Evolutionary conservation across 2,888 invertebrate genomes (phyloP).

Genomic region (Odontocolon sp.): DNA sequence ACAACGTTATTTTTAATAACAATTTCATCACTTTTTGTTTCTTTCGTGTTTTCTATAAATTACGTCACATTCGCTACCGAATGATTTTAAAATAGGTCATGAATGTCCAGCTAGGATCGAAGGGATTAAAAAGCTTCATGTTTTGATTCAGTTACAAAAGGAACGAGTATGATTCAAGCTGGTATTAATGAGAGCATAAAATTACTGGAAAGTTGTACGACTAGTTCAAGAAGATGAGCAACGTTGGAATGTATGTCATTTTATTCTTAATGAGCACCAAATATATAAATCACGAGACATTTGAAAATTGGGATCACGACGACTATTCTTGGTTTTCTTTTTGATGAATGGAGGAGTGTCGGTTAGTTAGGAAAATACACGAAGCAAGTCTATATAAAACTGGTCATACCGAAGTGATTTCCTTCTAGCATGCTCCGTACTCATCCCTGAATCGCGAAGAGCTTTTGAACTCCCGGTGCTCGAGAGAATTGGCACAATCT

Average conservation of each 20-base stretch:
- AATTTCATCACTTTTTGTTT: no score
- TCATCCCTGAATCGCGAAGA: conserved; percentile 19
- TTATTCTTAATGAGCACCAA: conserved; percentile 38
- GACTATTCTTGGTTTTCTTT: neutral
- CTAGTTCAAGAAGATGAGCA: neutral
- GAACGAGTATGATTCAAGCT: conserved; percentile 4
- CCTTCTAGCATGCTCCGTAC: neutral
- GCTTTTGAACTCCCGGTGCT: conserved; percentile 34
- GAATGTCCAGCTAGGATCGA: no score
- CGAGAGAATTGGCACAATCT: conserved; percentile 58
- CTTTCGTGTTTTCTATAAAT: no score
- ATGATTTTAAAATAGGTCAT: no score
- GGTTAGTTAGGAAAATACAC: conserved; percentile 8
- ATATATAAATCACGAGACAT: conserved; percentile 24
- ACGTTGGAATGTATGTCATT: neutral
- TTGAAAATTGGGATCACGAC: conserved; percentile 18
- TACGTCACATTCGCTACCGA: no score
- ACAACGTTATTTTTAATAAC: no score
- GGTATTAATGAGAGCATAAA: conserved; percentile 18
- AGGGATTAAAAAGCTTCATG: no score
- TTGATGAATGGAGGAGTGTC: conserved; percentile 1
- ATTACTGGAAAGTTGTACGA: neutral
- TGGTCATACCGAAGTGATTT: conserved; percentile 42
- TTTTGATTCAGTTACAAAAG: conserved; percentile 33
- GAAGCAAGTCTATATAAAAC: conserved; percentile 28